Conservation (phyloP, 2,113 vertebrate species). For the Laticauda colubrina region DNA sequence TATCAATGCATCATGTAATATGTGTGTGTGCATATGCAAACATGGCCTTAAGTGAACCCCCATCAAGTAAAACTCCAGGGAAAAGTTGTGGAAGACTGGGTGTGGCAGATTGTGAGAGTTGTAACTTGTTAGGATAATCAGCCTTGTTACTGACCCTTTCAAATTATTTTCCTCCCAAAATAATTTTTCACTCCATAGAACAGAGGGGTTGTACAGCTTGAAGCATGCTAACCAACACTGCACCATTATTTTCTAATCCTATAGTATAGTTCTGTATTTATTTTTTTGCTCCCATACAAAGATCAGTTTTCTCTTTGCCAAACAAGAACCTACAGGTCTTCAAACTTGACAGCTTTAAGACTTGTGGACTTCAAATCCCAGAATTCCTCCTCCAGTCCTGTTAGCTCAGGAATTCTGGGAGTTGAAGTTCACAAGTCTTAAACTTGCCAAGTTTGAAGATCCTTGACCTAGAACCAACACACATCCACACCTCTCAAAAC, state of each 20-base stretch:
- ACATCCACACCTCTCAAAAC: background rate
- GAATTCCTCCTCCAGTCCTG: no score
- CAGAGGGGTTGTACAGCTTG: no score
- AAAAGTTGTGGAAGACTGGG: background rate
- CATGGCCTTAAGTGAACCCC: background rate
- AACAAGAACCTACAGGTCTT: background rate
- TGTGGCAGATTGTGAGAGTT: background rate
- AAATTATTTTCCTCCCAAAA: background rate
- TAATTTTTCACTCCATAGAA: background rate
- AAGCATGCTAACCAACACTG: no score
- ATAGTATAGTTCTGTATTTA: background rate
- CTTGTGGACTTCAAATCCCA: no score
- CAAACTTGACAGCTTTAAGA: no score
- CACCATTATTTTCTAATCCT: background rate
- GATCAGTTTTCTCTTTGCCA: background rate
- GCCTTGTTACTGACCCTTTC: background rate
- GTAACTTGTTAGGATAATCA: background rate
- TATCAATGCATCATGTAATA: no score
- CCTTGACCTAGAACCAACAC: no score
- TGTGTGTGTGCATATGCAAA: no score
- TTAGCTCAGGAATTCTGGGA: no score
- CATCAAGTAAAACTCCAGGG: background rate
- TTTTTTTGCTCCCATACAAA: background rate
- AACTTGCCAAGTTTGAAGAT: no score
- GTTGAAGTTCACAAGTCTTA: no score